These are phyloP conservation scores for Oedothorax gibbosus DNA, from an alignment of 1,140 invertebrate species.

Conservation along the genomic window DNA sequence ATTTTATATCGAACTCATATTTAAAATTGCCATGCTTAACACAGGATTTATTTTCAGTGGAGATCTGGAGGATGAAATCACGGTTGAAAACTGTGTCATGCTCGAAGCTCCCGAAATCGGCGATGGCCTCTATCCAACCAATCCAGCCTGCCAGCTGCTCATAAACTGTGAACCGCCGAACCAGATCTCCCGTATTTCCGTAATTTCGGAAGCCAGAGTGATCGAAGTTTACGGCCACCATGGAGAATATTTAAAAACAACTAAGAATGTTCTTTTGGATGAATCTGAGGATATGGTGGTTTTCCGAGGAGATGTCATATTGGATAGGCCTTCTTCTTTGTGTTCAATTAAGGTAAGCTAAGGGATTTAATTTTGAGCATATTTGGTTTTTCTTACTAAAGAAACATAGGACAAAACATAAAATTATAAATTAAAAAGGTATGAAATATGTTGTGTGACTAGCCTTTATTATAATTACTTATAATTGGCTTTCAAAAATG, in stretches of 20 bases:
- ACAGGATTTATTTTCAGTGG: conserved; percentile 27
- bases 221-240: conserved; percentile 61
- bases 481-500: too few relatives aligned
- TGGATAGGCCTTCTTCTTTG: conserved; percentile 42
- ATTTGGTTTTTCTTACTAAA: background rate
- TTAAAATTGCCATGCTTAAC: too few relatives aligned
- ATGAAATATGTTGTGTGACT: too few relatives aligned
- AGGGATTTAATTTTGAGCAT: background rate
- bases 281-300: conserved; percentile 61
- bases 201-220: conserved; percentile 54
- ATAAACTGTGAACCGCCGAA: conserved; percentile 43
- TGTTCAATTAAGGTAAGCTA: conserved; percentile 58
- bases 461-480: too few relatives aligned
- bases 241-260: conserved; percentile 60
- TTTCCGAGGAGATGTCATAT: conserved; percentile 49
- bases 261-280: conserved; percentile 43
- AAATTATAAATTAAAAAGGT: background rate
- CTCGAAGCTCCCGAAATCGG: conserved; percentile 39
- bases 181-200: conserved; percentile 42
- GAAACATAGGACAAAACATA: background rate
- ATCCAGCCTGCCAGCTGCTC: conserved; percentile 55
- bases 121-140: conserved; percentile 33
- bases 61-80: conserved; percentile 59
- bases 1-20: too few relatives aligned
- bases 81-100: conserved; percentile 60